These are phyloP conservation scores for Nothocercus julius DNA, from an alignment of 2,113 vertebrate genomes.

Conservation along the genomic window DNA sequence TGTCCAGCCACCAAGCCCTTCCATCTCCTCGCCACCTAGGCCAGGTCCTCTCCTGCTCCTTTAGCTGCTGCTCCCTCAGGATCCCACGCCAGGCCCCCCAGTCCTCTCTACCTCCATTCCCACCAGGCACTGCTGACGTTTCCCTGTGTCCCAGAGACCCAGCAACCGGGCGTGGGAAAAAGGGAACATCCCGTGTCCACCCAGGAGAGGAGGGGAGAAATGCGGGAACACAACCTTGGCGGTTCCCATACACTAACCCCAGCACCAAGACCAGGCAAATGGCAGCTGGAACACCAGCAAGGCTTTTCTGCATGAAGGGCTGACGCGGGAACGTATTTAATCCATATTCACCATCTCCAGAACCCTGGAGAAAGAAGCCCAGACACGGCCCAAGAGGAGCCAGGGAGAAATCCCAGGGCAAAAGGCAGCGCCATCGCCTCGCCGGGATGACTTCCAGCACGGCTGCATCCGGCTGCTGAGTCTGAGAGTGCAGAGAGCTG, in stretches of 20 bases:
- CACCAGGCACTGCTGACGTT: accelerated
- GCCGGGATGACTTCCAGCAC: not conserved
- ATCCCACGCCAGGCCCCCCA: not conserved
- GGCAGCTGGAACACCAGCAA: accelerated
- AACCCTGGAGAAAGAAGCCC: not conserved
- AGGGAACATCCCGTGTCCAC: not conserved
- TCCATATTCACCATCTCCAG: not conserved
- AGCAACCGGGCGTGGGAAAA: too few species aligned
- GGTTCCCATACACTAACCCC: not conserved
- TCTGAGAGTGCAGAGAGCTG: not conserved
- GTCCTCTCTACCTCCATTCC: not conserved
- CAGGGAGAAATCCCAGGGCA: not conserved
- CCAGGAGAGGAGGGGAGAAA: not conserved
- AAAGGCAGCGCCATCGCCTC: not conserved
- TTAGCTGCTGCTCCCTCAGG: accelerated
- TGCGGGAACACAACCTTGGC: not conserved
- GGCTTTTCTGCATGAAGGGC: not conserved
- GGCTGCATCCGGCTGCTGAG: not conserved
- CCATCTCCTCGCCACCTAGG: not conserved
- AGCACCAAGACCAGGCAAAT: accelerated
- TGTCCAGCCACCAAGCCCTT: too few species aligned
- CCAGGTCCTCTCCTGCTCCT: not conserved
- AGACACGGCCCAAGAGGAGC: not conserved
- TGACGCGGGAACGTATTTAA: accelerated
- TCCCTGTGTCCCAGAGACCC: not conserved